Conservation (phyloP, 1,140 invertebrate genomes). For the Lucilia sericata region DNA sequence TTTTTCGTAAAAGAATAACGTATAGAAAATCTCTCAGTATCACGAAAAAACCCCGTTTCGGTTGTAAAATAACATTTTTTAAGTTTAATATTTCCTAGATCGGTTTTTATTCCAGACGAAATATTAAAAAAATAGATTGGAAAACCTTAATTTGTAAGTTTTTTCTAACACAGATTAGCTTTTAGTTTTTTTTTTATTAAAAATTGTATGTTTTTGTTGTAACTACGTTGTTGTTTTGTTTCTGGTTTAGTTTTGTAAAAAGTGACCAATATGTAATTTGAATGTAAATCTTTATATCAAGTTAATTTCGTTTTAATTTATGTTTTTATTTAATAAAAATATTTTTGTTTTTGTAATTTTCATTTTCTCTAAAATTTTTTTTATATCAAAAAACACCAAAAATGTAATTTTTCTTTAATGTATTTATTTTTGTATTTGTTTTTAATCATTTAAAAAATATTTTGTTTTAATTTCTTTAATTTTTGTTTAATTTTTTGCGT, state of each 20-base stretch:
- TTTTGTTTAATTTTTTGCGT: constrained; percentile 34
- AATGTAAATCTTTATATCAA: background rate
- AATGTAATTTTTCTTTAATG: background rate
- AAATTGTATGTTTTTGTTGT: constrained; percentile 5
- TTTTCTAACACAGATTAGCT: background rate
- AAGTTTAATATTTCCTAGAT: no score
- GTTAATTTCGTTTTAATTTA: background rate
- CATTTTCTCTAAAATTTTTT: background rate
- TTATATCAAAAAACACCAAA: constrained; percentile 22
- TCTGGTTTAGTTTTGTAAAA: background rate
- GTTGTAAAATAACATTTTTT: no score
- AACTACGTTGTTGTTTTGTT: background rate
- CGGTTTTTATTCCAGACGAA: no score
- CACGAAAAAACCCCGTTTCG: no score
- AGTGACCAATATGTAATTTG: background rate
- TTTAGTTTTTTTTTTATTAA: background rate
- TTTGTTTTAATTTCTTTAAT: constrained; percentile 15
- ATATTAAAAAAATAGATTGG: no score
- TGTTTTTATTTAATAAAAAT: constrained; percentile 5
- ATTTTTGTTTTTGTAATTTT: background rate
- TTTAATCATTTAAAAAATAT: constrained; percentile 9
- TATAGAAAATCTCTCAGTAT: no score
- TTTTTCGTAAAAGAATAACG: no score
- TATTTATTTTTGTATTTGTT: background rate
- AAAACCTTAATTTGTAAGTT: no score